Evolutionary conservation across 37 sponge, comb jelly and placozoan species (phyloP).

Genomic region (Mnemiopsis leidyi): DNA sequence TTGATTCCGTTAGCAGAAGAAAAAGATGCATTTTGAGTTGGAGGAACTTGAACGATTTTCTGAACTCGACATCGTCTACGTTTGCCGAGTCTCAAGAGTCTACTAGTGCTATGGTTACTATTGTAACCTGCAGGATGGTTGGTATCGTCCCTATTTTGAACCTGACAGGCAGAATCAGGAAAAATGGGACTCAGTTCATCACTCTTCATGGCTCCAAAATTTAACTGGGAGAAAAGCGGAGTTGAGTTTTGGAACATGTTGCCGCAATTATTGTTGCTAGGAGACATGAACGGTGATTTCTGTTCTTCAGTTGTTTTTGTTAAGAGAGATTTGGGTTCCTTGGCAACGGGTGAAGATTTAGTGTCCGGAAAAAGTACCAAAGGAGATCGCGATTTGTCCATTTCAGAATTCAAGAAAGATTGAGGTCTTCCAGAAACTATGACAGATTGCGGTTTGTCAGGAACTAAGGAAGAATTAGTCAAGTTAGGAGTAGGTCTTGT

Average conservation of each 20-base stretch:
- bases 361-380: too few species aligned
- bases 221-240: background rate
- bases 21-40: background rate
- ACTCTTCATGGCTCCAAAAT: background rate
- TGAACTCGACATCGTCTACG: constrained; percentile 12
- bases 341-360: too few species aligned
- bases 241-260: constrained; percentile 6
- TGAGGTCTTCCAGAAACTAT: too few species aligned
- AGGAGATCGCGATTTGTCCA: too few species aligned
- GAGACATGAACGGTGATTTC: too few species aligned
- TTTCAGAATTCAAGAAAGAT: too few species aligned
- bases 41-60: background rate
- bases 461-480: too few species aligned
- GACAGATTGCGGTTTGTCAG: too few species aligned
- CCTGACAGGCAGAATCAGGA: background rate
- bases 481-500: too few species aligned
- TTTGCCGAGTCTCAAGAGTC: background rate
- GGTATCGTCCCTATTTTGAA: background rate
- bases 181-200: background rate
- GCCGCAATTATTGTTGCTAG: too few species aligned
- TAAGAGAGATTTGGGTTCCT: too few species aligned
- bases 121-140: background rate
- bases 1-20: background rate
- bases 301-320: too few species aligned
- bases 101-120: background rate